Evolutionary conservation across 1,140 invertebrate genomes (phyloP).

Genomic region (Diorhabda sublineata): DNA sequence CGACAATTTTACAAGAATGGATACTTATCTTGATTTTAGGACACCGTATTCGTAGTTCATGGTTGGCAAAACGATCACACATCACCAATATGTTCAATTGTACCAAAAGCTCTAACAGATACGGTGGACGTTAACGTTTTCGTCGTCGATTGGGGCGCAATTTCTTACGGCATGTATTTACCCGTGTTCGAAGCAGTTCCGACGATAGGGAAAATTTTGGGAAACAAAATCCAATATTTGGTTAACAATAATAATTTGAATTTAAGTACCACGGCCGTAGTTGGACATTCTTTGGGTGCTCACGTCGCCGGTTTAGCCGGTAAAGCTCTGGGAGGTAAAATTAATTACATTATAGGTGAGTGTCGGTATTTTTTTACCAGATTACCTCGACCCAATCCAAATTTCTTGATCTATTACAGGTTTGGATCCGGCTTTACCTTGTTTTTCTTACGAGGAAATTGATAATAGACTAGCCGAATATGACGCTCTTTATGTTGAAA

Average conservation of each 20-base stretch:
- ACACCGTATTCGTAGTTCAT: neutral
- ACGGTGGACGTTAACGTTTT: conserved; percentile 1
- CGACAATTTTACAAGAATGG: neutral
- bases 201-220: neutral
- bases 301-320: conserved; percentile 6
- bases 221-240: neutral
- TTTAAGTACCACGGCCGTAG: neutral
- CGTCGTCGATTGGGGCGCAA: neutral
- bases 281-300: conserved; percentile 3
- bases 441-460: conserved; percentile 49
- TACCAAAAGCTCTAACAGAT: neutral
- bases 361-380: neutral
- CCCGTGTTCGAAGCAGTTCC: neutral
- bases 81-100: neutral
- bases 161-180: neutral
- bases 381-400: neutral
- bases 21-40: neutral
- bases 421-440: conserved; percentile 56
- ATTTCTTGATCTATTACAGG: conserved; percentile 19
- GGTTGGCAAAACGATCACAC: neutral
- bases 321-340: neutral
- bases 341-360: conserved; percentile 1
- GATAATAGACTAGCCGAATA: conserved; percentile 56
- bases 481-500: conserved; percentile 60
- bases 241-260: neutral